A percentile compares a stretch with the other conserved stretches of the same genome.
Evolutionary conservation across 2,888 invertebrate species (phyloP).

Genomic region (Apamea monoglypha): DNA sequence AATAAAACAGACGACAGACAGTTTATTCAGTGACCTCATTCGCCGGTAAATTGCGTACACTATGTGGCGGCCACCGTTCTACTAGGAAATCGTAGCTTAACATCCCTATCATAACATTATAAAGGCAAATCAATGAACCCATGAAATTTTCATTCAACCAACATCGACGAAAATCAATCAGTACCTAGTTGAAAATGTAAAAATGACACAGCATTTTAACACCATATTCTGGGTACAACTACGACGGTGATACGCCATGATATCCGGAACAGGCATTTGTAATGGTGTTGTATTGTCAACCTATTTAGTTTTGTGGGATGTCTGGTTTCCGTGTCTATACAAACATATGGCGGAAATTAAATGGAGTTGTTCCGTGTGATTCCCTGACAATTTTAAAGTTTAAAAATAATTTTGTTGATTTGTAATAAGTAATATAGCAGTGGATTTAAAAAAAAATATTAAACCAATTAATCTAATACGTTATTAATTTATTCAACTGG

Average conservation of each 20-base stretch:
- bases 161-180: slow-evolving; percentile 43
- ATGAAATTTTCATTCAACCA: slow-evolving; percentile 34
- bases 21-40: background rate
- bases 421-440: background rate
- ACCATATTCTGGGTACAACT: background rate
- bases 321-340: slow-evolving; percentile 54
- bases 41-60: background rate
- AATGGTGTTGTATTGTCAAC: slow-evolving; percentile 66
- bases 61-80: background rate
- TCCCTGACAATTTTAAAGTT: background rate
- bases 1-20: background rate
- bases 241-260: slow-evolving; percentile 40
- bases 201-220: slow-evolving; percentile 42
- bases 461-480: background rate
- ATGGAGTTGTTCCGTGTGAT: background rate
- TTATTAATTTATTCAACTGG: background rate
- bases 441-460: background rate
- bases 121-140: slow-evolving; percentile 26
- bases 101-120: slow-evolving; percentile 2
- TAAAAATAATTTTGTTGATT: background rate
- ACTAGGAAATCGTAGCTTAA: background rate
- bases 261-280: slow-evolving; percentile 65
- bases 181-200: slow-evolving; percentile 2
- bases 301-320: slow-evolving; percentile 56
- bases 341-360: slow-evolving; percentile 32